Conservation (phyloP, 2,888 invertebrate genomes). For the Galerucella calmariensis region DNA sequence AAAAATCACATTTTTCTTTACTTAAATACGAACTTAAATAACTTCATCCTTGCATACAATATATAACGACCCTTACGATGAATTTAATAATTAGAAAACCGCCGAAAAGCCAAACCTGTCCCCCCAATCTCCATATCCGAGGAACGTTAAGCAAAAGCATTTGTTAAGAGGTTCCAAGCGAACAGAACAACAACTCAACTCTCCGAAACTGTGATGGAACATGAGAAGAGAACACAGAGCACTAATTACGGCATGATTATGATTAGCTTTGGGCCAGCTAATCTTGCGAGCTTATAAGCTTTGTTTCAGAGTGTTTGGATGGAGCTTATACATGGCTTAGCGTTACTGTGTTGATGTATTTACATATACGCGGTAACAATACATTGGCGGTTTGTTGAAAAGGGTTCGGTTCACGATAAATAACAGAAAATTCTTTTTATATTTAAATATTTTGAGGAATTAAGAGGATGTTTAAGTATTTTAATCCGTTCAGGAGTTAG, state of each 20-base stretch:
- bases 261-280: conserved; percentile 65
- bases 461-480: too few relatives aligned
- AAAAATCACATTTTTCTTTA: too few relatives aligned
- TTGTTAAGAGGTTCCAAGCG: conserved; percentile 14
- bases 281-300: conserved; percentile 63
- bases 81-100: conserved; percentile 9
- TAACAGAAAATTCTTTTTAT: too few relatives aligned
- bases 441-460: too few relatives aligned
- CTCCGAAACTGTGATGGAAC: conserved; percentile 31
- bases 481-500: too few relatives aligned
- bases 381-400: conserved; percentile 17
- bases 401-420: neutral
- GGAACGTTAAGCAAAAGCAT: conserved; percentile 16
- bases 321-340: conserved; percentile 61
- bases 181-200: conserved; percentile 33
- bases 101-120: conserved; percentile 24
- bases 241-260: conserved; percentile 65
- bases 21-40: too few relatives aligned
- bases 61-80: neutral
- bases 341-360: conserved; percentile 58
- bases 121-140: conserved; percentile 17
- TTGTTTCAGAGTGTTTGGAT: conserved; percentile 62
- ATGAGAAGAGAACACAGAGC: conserved; percentile 42
- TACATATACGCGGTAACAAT: conserved; percentile 45
- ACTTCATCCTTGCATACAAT: conserved; percentile 8